Base-by-base conservation (phyloP, 2,888 invertebrate species). In the Caenorhabditis sulstoni region DNA sequence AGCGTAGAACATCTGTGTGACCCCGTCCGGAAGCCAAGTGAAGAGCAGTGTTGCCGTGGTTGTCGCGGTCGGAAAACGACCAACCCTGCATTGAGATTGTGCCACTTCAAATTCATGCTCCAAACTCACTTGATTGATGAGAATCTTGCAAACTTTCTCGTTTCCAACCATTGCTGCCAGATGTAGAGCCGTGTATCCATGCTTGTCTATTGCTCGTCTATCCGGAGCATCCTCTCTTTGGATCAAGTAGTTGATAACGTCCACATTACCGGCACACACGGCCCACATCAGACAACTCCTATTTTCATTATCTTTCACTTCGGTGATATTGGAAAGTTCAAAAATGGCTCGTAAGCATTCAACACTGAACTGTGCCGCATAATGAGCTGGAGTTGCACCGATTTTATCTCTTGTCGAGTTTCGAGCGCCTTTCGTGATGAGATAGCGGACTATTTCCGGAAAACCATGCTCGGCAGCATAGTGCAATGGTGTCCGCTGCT, bases 201-300 rank as follows among this genome's bases (percentile, higher is more conserved):
- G 59, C 47, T 71, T 80, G 37, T 85, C 85, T 50, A 71, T 59
- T 35, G 76, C 79, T 35, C 71, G 64, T 55, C 86, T n/a, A 59
- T 83, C 76, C 2, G 85, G 85, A 5, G 80, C 65, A 65, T 71
- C 55, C 18, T 75, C 59, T 29, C 62, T 44, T 61, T 80, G 71
- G 1, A 86, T 68, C 18, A 86, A 59, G 49, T 78, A 83, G 39
- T 83, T 50, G 23, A 86, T 83, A 12, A 73, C 81, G 23, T 86
- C 83, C 9, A 82, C 57, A 41, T 86, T 86, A 8, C 86, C 86
- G 9, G 87, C 87, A 55, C 86, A 81, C 5, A 88, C 88, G 1
- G 89, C 89, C 89, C 89, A 89, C 89, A 89, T 89, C 41, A 89
- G 73, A 74, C 86, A 86, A 9, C 86, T 82, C 12, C 89, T 82